Percentiles rank a stretch among this genome's conserved stretches.
These are phyloP conservation scores for Hemicordylus capensis DNA, from an alignment of 2,113 vertebrate genomes.

Conservation along the genomic window DNA sequence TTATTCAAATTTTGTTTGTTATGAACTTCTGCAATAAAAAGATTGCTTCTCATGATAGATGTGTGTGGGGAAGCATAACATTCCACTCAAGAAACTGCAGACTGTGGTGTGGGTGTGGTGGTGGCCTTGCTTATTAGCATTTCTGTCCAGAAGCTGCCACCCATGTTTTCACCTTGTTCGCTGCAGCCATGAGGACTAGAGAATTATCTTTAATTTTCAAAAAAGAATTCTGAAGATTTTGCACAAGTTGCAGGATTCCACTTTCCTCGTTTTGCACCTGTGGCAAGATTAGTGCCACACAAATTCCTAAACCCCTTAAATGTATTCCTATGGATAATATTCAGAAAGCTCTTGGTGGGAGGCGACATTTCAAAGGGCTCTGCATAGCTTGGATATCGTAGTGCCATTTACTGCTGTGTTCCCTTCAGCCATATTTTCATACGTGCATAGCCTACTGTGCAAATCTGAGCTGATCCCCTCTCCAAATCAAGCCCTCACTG, in stretches of 20 bases:
- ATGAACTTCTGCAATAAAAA: background rate
- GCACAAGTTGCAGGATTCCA: background rate
- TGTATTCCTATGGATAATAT: background rate
- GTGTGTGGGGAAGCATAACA: background rate
- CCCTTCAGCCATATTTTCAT: background rate
- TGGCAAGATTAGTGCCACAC: background rate
- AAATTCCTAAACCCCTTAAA: background rate
- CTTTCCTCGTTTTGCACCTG: background rate
- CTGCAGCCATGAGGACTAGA: background rate
- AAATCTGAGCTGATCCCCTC: background rate
- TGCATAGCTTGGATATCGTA: background rate
- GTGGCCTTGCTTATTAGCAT: background rate
- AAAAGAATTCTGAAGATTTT: background rate
- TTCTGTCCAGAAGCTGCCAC: background rate
- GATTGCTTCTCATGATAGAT: background rate
- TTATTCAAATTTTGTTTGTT: background rate
- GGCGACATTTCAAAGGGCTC: background rate
- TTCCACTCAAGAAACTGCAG: background rate
- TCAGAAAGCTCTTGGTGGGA: background rate
- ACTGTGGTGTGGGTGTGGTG: background rate
- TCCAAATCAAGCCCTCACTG: background rate
- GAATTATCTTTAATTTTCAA: no score
- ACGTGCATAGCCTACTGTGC: background rate
- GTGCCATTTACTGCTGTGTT: background rate
- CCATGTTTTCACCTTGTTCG: background rate